These are phyloP conservation scores for Rhagoletis zephyria DNA, from an alignment of 1,140 invertebrate species.

Conservation along the genomic window DNA sequence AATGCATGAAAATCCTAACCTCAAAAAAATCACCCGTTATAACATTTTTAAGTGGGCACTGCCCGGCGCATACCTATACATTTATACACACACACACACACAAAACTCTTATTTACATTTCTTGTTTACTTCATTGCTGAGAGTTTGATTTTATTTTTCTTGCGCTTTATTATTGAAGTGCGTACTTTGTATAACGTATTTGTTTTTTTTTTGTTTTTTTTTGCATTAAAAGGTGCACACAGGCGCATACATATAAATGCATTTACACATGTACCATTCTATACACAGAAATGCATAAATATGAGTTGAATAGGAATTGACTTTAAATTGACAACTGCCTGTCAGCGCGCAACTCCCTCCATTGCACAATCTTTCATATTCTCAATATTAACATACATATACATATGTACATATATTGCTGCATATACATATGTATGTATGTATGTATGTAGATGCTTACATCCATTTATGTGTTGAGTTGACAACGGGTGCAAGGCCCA, in stretches of 20 bases:
- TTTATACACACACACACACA: background rate
- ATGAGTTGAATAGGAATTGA: slow-evolving; percentile 12
- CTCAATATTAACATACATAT: background rate
- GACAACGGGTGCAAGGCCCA: background rate
- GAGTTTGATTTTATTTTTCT: background rate
- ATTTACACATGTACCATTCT: background rate
- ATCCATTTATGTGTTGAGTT: no score
- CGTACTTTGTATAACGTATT: background rate
- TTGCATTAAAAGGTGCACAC: background rate
- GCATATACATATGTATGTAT: background rate
- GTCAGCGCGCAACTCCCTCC: background rate
- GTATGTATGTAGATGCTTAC: background rate
- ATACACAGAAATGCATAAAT: background rate
- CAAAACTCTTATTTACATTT: slow-evolving; percentile 3
- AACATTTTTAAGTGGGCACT: slow-evolving; percentile 33
- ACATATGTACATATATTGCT: no score
- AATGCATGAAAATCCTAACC: no score
- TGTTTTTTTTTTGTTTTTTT: background rate
- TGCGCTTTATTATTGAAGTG: background rate
- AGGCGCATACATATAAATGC: background rate
- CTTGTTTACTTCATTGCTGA: background rate
- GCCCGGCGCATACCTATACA: background rate
- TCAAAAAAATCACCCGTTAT: no score
- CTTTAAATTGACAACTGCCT: slow-evolving; percentile 24
- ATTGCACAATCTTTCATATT: slow-evolving; percentile 17